Evolutionary conservation across 2,113 vertebrate genomes (phyloP), one percentile per base, ranked within the genome.

Genomic region (Eidolon helvum): DNA sequence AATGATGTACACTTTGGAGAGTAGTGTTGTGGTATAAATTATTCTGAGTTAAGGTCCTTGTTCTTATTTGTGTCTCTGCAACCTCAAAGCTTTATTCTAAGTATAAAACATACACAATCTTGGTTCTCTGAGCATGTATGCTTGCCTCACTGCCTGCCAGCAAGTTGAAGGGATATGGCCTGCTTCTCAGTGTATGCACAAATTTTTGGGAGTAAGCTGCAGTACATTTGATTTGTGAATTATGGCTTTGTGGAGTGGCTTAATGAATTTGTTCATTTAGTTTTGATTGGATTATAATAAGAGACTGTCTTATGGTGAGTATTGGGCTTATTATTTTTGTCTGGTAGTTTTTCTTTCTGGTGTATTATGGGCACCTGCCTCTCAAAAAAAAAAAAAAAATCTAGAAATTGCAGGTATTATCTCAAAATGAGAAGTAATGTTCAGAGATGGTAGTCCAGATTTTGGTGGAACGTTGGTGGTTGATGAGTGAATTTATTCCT

Each of bases 181-280:
- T 63, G 12, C 53, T 43, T 2, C 45, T n/a, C 12, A 2, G 38
- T 2, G 24, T 33, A 61, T 35, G 28, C 28, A 8, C 55, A n/a
- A 1, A 3, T 71, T 79, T 50, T 90, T 69, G 65, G 63, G 90
- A 55, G 65, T 24, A 57, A 85, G 84, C 79, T 84, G 35, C 10
- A 30, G 68, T 87, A 50, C 38, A 19, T 38, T 33, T 92, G 87
- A 66, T 53, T 74, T 84, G 94, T 97, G 95, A 94, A 84, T 82
- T 92, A 65, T 75, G 75, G 87, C 87, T 95, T 87, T 66, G n/a
- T 82, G 72, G 91, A 93, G 53, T 68, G 55, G 65, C 55, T 74
- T 96, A 63, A 95, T 95, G 63, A 96, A 96, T 86, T 65, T 69
- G 48, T 82, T 96, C 80, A 69, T 86, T 87, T 90, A 65, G 80